Percentiles rank a stretch among this genome's conserved stretches.
These are phyloP conservation scores for Crossocerus cetratus DNA, from an alignment of 2,888 invertebrate genomes.

Conservation along the genomic window DNA sequence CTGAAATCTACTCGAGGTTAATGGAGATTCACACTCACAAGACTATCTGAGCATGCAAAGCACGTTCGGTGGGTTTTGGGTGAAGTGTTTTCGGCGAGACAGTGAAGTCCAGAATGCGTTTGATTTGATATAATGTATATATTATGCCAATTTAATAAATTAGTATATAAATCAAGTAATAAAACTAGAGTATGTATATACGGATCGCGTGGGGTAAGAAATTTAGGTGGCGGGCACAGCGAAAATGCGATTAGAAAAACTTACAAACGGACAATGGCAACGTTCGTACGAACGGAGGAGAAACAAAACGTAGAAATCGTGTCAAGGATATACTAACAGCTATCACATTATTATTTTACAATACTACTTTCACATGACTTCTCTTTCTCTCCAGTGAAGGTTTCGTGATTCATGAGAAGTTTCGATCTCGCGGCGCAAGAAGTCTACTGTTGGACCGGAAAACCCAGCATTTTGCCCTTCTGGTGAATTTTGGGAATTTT, in stretches of 20 bases:
- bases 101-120: slow-evolving; percentile 14
- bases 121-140: slow-evolving; percentile 16
- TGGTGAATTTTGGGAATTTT: slow-evolving; percentile 32
- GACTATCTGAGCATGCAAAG: too few species aligned
- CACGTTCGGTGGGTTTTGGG: slow-evolving; percentile 14
- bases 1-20: too few species aligned
- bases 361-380: slow-evolving; percentile 33
- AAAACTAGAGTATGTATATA: slow-evolving; percentile 13
- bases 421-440: slow-evolving; percentile 30
- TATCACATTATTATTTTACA: slow-evolving; percentile 49
- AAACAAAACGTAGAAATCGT: slow-evolving; percentile 18
- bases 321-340: slow-evolving; percentile 34
- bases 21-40: too few species aligned
- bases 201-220: slow-evolving; percentile 14
- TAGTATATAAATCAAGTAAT: slow-evolving; percentile 34
- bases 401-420: slow-evolving; percentile 26
- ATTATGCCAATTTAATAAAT: slow-evolving; percentile 45
- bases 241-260: slow-evolving; percentile 31
- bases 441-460: slow-evolving; percentile 23
- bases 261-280: slow-evolving; percentile 37
- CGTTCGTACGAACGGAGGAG: slow-evolving; percentile 39
- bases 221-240: slow-evolving; percentile 24
- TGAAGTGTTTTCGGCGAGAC: slow-evolving; percentile 7
- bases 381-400: slow-evolving; percentile 11
- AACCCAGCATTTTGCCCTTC: slow-evolving; percentile 29